These are phyloP conservation scores for Aradophagus sp. DNA, from an alignment of 1,140 invertebrate species.

Conservation along the genomic window DNA sequence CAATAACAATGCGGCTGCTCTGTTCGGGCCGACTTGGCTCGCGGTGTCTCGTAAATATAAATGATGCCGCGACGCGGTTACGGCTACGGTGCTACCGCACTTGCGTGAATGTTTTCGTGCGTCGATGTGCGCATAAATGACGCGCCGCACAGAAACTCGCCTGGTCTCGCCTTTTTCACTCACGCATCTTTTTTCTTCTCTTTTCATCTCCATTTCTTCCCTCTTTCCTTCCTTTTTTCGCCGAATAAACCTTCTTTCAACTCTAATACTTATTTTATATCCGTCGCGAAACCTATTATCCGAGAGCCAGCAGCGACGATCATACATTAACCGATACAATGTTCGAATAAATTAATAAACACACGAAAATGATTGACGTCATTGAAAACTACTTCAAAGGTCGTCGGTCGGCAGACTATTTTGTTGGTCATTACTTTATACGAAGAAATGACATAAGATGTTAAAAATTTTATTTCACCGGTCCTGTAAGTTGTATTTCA, in stretches of 20 bases:
- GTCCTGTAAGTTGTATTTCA: too few relatives aligned
- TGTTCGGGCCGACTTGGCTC: too few relatives aligned
- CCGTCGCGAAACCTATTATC: too few relatives aligned
- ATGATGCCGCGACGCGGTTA: slow-evolving; percentile 71
- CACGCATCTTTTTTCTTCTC: slow-evolving; percentile 30
- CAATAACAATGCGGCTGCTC: slow-evolving; percentile 69
- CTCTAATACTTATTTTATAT: slow-evolving; percentile 49
- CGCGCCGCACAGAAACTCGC: slow-evolving; percentile 48
- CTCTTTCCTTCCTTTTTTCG: too few relatives aligned
- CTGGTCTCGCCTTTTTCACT: slow-evolving; percentile 40
- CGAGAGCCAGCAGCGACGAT: too few relatives aligned
- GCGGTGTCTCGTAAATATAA: slow-evolving; percentile 74
- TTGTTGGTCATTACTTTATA: too few relatives aligned
- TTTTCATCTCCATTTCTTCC: too few relatives aligned
- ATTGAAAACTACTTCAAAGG: slow-evolving; percentile 8
- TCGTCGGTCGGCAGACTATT: too few relatives aligned
- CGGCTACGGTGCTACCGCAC: slow-evolving; percentile 66
- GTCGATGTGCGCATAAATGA: slow-evolving; percentile 46
- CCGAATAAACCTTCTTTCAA: slow-evolving; percentile 40
- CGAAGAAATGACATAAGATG: too few relatives aligned
- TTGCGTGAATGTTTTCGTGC: slow-evolving; percentile 27
- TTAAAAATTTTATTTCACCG: too few relatives aligned
- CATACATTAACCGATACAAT: slow-evolving; percentile 19
- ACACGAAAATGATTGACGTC: slow-evolving; percentile 26
- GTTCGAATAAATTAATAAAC: slow-evolving; percentile 35